Percentiles rank a stretch among this genome's conserved stretches.
These are phyloP conservation scores for Noctua fimbriata DNA, from an alignment of 2,888 invertebrate genomes.

Conservation along the genomic window DNA sequence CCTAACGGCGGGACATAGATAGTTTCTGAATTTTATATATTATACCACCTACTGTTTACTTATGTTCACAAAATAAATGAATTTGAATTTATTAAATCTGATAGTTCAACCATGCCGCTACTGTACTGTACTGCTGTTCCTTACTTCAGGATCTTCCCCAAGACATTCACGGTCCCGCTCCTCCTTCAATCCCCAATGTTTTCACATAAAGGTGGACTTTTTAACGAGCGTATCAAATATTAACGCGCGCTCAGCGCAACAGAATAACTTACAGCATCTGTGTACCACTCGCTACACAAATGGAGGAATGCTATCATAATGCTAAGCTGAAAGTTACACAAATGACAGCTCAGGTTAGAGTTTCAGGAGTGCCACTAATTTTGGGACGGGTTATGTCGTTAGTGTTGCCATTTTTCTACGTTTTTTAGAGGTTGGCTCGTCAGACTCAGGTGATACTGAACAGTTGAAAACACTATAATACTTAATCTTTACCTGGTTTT, in stretches of 20 bases:
- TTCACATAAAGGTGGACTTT: constrained; percentile 54
- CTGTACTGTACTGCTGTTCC: too few relatives aligned
- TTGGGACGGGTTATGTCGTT: neutral
- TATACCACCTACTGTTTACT: too few relatives aligned
- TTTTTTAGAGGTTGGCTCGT: neutral
- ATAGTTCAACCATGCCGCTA: neutral
- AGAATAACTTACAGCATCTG: constrained; percentile 49
- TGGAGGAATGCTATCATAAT: constrained; percentile 22
- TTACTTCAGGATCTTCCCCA: neutral
- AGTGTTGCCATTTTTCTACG: neutral
- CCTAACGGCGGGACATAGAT: too few relatives aligned
- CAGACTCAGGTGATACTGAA: neutral
- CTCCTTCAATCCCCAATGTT: constrained; percentile 27
- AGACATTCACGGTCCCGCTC: neutral
- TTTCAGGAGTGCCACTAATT: constrained; percentile 9
- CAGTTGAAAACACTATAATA: neutral
- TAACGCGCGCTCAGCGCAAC: constrained; percentile 52
- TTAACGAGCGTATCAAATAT: constrained; percentile 67
- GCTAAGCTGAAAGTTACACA: constrained; percentile 36
- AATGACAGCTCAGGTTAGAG: constrained; percentile 7
- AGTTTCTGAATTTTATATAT: too few relatives aligned
- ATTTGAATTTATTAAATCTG: neutral
- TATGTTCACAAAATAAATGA: too few relatives aligned
- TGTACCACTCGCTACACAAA: constrained; percentile 43
- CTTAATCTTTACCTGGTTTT: neutral